Base-by-base conservation (phyloP, 2,797 vertebrate genomes). In the Novumbra hubbsi region DNA sequence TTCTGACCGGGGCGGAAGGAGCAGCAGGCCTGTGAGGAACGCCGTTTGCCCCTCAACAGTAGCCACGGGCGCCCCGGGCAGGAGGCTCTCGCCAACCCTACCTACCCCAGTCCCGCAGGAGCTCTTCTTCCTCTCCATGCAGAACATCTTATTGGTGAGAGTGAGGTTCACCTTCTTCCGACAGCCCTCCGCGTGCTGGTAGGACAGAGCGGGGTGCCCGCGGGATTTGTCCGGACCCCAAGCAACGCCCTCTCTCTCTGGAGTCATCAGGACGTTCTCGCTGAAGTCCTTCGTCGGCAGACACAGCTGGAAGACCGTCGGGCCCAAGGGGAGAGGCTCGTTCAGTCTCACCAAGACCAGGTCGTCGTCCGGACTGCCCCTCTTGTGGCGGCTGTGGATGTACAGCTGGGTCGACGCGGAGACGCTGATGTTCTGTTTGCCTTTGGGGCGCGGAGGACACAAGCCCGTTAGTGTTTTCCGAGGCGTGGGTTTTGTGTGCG, bases 61-160 rank as follows among this genome's bases (percentile, higher is more conserved):
- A n/a, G 87, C 90, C 0, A 94, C 82, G 0, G 94, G 89, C 8
- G 92, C 90, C 50, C 96, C 97, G 2, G 86, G 89, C 45, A 67
- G 67, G 71, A 91, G 82, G 0, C 0, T 71, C 0, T 60, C 3
- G 24, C 24, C 24, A 24, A 60, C 24, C 21, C 11, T 60, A 27
- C n/a, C 38, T 17, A 66, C 17, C 16, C 32, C 6, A n/a, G 68
- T 52, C 7, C 28, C 17, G 21, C 48, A 52, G 50, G 21, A 70
- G 4, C 28, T 1, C 24, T 24, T 21, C 9, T 21, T 50, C 4
- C 28, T 34, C 15, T 45, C 17, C 85, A 95, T 95, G 48, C 96
- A 98, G 67, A 95, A 96, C 88, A 95, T 95, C 75, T 96, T 95
- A 70, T 96, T 98, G 0, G 92, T 96, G 74, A 96, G 84, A 0